phyloP scores from a whole-genome alignment of 2,797 vertebrate genomes.

The Clamator glandarius region DNA sequence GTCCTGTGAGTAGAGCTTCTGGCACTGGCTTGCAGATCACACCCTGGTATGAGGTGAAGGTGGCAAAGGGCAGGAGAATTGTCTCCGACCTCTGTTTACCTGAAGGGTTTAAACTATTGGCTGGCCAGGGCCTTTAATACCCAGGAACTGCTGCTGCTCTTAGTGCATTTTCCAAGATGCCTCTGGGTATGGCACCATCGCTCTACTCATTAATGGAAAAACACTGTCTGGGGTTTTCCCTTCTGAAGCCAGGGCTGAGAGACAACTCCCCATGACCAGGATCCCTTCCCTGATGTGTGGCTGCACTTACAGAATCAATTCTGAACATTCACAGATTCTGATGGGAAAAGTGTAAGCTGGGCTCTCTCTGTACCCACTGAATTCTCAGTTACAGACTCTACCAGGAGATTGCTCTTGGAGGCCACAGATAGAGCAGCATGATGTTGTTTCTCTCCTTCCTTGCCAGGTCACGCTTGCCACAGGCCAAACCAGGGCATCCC shows the following conservation, averaged over 20 bases:
- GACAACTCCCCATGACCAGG: not conserved
- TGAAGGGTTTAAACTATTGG: not conserved
- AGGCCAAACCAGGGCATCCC: not conserved
- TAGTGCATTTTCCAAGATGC: not conserved
- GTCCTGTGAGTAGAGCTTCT: not conserved
- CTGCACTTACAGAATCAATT: not conserved
- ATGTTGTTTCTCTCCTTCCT: not conserved
- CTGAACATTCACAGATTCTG: too few species aligned
- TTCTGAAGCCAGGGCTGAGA: not conserved
- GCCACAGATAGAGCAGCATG: not conserved
- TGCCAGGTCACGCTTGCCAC: not conserved
- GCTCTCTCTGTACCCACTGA: not conserved
- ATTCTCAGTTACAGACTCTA: not conserved
- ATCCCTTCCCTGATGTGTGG: not conserved
- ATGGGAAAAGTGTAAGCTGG: not conserved
- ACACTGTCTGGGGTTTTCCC: not conserved
- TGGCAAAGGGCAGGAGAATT: not conserved
- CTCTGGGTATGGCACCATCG: not conserved
- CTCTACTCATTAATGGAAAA: not conserved
- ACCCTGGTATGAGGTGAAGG: not conserved
- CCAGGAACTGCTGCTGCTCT: not conserved
- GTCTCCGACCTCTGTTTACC: not conserved
- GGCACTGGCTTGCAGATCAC: not conserved
- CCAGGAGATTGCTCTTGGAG: not conserved
- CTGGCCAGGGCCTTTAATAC: not conserved